Percentiles rank a stretch among this genome's conserved stretches.
phyloP scores from a whole-genome alignment of 2,797 vertebrate genomes.

The Darevskia mixta region DNA sequence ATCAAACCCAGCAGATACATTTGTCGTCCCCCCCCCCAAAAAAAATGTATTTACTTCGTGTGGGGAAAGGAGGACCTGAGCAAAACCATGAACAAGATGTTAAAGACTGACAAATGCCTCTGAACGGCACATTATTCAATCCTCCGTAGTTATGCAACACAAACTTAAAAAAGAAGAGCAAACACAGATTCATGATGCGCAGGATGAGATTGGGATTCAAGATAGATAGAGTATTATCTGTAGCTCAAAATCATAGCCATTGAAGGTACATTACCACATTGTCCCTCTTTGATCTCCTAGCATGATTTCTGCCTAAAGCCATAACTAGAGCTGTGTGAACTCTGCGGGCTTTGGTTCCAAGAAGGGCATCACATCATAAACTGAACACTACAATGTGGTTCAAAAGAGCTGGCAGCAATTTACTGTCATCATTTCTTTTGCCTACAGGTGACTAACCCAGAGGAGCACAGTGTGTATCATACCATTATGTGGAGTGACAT shows the following conservation, averaged over 20 bases:
- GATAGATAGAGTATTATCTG: slow-evolving; percentile 6
- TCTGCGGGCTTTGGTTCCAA: slow-evolving; percentile 14
- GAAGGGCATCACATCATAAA: slow-evolving; percentile 13
- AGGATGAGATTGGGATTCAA: background rate
- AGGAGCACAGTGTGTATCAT: background rate
- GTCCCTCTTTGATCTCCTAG: slow-evolving; percentile 33
- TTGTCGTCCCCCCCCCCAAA: background rate
- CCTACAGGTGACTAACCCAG: slow-evolving; percentile 1
- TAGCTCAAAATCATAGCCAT: slow-evolving; percentile 32
- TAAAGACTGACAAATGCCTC: slow-evolving; percentile 42
- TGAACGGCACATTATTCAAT: slow-evolving; percentile 39
- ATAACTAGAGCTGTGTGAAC: slow-evolving; percentile 40
- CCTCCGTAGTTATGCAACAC: background rate
- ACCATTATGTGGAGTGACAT: slow-evolving; percentile 4
- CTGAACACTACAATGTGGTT: background rate
- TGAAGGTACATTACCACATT: slow-evolving; percentile 30
- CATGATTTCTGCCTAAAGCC: slow-evolving; percentile 40
- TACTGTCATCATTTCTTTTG: background rate
- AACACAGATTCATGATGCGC: slow-evolving; percentile 10
- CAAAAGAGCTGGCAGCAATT: slow-evolving; percentile 18
- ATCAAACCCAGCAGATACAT: slow-evolving; percentile 28
- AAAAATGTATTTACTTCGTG: slow-evolving; percentile 33
- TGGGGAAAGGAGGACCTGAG: slow-evolving; percentile 8
- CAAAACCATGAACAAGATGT: background rate
- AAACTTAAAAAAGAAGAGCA: background rate